Evolutionary conservation across 2,888 invertebrate species (phyloP), one percentile per base, ranked within the genome.

Genomic region (Nipponacmea schrenckii): DNA sequence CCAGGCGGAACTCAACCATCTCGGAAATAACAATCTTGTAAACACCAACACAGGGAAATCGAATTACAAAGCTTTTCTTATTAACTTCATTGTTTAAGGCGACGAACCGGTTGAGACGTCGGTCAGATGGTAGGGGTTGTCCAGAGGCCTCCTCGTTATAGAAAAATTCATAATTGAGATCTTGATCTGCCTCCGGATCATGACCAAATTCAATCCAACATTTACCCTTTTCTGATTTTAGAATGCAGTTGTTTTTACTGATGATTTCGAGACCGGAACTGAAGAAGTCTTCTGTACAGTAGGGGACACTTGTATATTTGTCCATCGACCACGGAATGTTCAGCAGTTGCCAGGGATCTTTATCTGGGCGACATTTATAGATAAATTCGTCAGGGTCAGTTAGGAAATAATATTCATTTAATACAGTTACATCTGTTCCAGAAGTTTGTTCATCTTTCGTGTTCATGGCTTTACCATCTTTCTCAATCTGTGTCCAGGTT

Each of bases 1-100:
- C 78, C 31, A 86, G 77, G 46, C 82, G 75, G 67, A 85, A 86
- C 39, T 84, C 82, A 64, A 81, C 83, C 62, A 80, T 64, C 20
- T 20, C 17, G n/a, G 7, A 20, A 50, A 50, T 20, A 8, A 50
- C 50, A 10, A 84, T 64, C 70, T 81, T 82, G 71, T 77, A 86
- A 12, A 73, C 77, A 2, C 86, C 86, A 0, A 70, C 76, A 0
- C 74, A 73, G 3, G 83, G 84, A 71, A 83, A 81, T 45, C 81
- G 77, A 24, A 78, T 66, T 15, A 68, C 31, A 7, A 76, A 20
- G 8, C 64, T 48, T 50, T 70, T 73, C 31, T 68, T 39, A 0
- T 46, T 62, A 15, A 48, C 46, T 15, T 63, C 56, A 26, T 64
- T 66, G 45, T 65, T 50, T 62, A 26, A 63, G 24, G 67, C 56